Conservation (phyloP, 2,888 invertebrate species). For the Melangyna quadrimaculata region DNA sequence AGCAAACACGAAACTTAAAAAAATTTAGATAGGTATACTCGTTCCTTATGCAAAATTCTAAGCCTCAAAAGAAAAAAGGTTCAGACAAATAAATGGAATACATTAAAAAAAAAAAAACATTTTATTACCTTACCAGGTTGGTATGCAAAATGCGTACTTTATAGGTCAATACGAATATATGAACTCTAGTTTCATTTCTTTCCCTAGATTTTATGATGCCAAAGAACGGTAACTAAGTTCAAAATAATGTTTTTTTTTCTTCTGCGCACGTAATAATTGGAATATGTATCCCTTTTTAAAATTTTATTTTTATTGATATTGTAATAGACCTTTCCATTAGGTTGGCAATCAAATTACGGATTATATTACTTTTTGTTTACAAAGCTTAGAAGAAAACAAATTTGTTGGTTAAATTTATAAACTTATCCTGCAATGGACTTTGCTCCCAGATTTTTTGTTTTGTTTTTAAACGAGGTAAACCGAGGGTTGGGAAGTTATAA, state of each 20-base stretch:
- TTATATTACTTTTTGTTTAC: conserved; percentile 45
- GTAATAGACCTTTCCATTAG: conserved; percentile 15
- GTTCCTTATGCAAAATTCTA: too few relatives aligned
- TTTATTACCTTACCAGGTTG: too few relatives aligned
- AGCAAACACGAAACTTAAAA: too few relatives aligned
- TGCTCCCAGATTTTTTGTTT: neutral
- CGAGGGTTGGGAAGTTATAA: neutral
- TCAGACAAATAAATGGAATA: too few relatives aligned
- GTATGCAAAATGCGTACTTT: too few relatives aligned
- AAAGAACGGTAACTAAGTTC: neutral
- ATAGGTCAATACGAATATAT: too few relatives aligned
- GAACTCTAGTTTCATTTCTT: too few relatives aligned
- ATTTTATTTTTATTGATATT: conserved; percentile 32
- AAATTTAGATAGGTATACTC: too few relatives aligned
- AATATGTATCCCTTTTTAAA: conserved; percentile 38
- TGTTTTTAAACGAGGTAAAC: neutral
- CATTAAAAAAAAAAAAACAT: too few relatives aligned
- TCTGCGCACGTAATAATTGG: neutral
- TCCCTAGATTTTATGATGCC: too few relatives aligned
- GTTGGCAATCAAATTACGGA: conserved; percentile 39
- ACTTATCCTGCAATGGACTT: neutral
- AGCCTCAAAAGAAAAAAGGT: too few relatives aligned
- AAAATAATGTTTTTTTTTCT: neutral
- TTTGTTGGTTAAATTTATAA: conserved; percentile 8
- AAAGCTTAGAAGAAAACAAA: neutral